phyloP scores from a whole-genome alignment of 2,797 vertebrate species.

The Neosilurus hyrtlii region DNA sequence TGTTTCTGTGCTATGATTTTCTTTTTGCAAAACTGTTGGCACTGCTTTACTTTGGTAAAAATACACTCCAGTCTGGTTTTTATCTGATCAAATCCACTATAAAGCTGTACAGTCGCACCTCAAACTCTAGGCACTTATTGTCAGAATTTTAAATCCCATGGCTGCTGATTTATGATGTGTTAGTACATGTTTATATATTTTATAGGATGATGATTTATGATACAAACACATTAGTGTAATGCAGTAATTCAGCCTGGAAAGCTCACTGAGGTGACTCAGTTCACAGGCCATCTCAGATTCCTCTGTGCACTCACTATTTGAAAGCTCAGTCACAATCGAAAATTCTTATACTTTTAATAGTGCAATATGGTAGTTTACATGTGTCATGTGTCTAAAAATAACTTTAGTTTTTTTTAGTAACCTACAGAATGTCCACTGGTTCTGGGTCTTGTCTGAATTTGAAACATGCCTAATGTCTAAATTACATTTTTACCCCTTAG shows the following conservation, averaged over 20 bases:
- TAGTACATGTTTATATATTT: background rate
- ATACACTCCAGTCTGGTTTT: background rate
- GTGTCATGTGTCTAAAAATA: background rate
- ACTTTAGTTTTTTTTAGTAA: background rate
- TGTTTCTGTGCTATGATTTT: background rate
- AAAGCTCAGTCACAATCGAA: background rate
- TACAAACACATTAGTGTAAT: slow-evolving; percentile 15
- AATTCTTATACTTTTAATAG: background rate
- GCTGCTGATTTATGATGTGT: background rate
- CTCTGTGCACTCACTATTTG: background rate
- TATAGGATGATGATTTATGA: slow-evolving; percentile 12
- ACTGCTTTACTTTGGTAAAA: background rate
- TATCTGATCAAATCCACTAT: background rate
- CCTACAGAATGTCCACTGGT: background rate
- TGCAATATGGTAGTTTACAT: background rate
- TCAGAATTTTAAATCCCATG: background rate
- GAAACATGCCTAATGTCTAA: background rate
- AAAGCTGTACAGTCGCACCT: background rate
- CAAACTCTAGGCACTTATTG: background rate
- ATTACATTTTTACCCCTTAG: background rate
- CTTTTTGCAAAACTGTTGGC: background rate
- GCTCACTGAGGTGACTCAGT: background rate
- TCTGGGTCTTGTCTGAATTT: background rate
- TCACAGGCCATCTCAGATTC: background rate
- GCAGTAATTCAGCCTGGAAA: slow-evolving; percentile 15